These are phyloP conservation scores for Drosophila suboccidentalis DNA, from an alignment of 2,888 invertebrate genomes.

Conservation along the genomic window DNA sequence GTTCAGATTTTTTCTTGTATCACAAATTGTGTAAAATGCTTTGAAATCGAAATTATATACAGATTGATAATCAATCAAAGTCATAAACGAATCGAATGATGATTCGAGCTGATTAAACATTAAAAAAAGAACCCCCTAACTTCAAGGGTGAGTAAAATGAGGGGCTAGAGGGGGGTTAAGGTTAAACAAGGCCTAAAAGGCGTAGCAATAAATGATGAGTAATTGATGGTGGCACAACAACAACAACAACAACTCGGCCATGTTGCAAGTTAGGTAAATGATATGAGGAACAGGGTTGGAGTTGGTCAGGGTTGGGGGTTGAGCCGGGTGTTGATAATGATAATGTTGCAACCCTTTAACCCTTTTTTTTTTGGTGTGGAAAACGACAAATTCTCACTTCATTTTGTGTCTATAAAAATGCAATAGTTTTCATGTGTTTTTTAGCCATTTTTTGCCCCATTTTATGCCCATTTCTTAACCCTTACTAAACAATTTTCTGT, in stretches of 20 bases:
- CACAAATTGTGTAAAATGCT: slow-evolving; percentile 14
- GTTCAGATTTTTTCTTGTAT: slow-evolving; percentile 48
- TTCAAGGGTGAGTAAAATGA: neutral
- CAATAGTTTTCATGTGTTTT: slow-evolving; percentile 51
- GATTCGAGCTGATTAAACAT: slow-evolving; percentile 57
- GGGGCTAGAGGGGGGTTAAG: neutral
- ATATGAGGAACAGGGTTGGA: slow-evolving; percentile 3
- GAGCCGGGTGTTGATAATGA: slow-evolving; percentile 77
- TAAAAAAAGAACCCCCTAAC: slow-evolving; percentile 44
- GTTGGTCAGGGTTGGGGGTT: slow-evolving; percentile 38
- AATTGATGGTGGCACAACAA: slow-evolving; percentile 79
- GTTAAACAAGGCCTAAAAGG: slow-evolving; percentile 41
- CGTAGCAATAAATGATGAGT: slow-evolving; percentile 77
- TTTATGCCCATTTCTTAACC: slow-evolving; percentile 26
- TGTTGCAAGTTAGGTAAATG: slow-evolving; percentile 48
- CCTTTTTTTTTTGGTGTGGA: slow-evolving; percentile 45
- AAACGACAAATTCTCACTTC: slow-evolving; percentile 68
- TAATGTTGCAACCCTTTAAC: slow-evolving; percentile 54
- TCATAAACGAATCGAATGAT: slow-evolving; percentile 72
- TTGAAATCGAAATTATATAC: slow-evolving; percentile 64
- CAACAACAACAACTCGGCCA: slow-evolving; percentile 31
- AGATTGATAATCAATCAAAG: slow-evolving; percentile 83
- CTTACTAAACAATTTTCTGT: slow-evolving; percentile 1
- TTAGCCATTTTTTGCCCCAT: slow-evolving; percentile 26
- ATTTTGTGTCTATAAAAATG: slow-evolving; percentile 75